These are phyloP conservation scores for Urosaurus nigricauda DNA, from an alignment of 2,797 vertebrate species.

Conservation along the genomic window DNA sequence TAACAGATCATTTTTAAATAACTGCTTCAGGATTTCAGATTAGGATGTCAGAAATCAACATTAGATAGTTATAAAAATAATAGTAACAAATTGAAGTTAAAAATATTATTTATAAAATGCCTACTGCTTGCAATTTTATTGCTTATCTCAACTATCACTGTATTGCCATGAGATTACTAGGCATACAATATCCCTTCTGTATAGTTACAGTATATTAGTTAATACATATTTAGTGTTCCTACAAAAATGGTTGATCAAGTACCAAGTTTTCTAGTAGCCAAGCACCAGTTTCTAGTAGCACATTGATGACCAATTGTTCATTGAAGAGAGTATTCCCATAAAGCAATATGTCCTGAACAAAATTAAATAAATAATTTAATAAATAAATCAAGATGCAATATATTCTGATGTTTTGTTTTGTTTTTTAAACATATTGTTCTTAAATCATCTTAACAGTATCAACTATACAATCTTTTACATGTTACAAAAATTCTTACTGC, in stretches of 20 bases:
- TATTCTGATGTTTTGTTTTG: neutral
- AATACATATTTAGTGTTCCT: neutral
- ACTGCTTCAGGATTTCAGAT: conserved; percentile 22
- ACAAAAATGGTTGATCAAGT: neutral
- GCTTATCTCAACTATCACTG: conserved; percentile 29
- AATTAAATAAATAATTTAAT: neutral
- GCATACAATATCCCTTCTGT: neutral
- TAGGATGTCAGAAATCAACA: conserved; percentile 14
- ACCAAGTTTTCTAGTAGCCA: neutral
- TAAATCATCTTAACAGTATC: neutral
- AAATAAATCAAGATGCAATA: neutral
- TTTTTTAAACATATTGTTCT: neutral
- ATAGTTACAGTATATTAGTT: conserved; percentile 9
- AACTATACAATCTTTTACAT: neutral
- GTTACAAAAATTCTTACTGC: conserved; percentile 55
- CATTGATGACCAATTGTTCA: neutral
- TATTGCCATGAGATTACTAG: neutral
- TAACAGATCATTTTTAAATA: conserved; percentile 35
- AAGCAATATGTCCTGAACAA: neutral
- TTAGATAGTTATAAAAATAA: conserved; percentile 30
- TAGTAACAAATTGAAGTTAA: neutral
- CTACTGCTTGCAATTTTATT: neutral
- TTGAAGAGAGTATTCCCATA: conserved; percentile 6
- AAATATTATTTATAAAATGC: conserved; percentile 3
- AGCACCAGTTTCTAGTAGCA: conserved; percentile 12